Percentiles rank a stretch among this genome's conserved stretches.
phyloP scores from a whole-genome alignment of 2,888 invertebrate species.

The Xestia rhomboidea region DNA sequence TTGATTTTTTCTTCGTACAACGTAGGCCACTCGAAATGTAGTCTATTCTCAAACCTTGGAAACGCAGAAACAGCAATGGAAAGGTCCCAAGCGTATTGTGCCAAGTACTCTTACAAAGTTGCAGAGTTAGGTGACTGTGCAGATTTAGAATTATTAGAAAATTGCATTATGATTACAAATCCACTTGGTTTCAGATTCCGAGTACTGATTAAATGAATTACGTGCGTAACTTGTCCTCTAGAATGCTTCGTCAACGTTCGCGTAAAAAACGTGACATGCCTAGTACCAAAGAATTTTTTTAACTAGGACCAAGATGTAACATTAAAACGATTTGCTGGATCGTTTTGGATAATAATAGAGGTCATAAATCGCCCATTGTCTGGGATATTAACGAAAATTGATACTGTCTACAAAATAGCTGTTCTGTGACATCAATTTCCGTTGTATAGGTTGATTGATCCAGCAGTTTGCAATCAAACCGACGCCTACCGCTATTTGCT shows the following conservation, averaged over 20 bases:
- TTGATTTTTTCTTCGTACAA: slow-evolving; percentile 22
- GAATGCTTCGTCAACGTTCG: slow-evolving; percentile 64
- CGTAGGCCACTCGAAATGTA: slow-evolving; percentile 9
- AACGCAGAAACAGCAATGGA: slow-evolving; percentile 31
- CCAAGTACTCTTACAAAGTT: slow-evolving; percentile 20
- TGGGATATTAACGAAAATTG: slow-evolving; percentile 74
- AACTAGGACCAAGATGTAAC: slow-evolving; percentile 66
- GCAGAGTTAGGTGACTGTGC: slow-evolving; percentile 39
- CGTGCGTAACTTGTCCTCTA: slow-evolving; percentile 52
- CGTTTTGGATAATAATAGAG: slow-evolving; percentile 66
- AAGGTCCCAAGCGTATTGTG: slow-evolving; percentile 5
- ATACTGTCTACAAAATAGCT: slow-evolving; percentile 71
- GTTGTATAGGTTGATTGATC: slow-evolving; percentile 68
- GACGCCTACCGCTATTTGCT: slow-evolving; percentile 63
- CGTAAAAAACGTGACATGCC: slow-evolving; percentile 67
- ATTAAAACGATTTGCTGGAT: slow-evolving; percentile 72
- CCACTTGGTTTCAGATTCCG: slow-evolving; percentile 39
- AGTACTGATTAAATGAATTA: slow-evolving; percentile 60
- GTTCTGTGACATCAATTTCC: slow-evolving; percentile 77
- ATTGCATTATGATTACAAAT: slow-evolving; percentile 56
- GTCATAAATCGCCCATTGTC: slow-evolving; percentile 79
- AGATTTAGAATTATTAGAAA: slow-evolving; percentile 56
- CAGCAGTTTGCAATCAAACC: slow-evolving; percentile 68
- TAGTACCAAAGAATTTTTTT: slow-evolving; percentile 42
- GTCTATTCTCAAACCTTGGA: not conserved